Evolutionary conservation across 2,888 invertebrate genomes (phyloP), one percentile per base, ranked within the genome.

Genomic region (Yponomeuta plumbellus): DNA sequence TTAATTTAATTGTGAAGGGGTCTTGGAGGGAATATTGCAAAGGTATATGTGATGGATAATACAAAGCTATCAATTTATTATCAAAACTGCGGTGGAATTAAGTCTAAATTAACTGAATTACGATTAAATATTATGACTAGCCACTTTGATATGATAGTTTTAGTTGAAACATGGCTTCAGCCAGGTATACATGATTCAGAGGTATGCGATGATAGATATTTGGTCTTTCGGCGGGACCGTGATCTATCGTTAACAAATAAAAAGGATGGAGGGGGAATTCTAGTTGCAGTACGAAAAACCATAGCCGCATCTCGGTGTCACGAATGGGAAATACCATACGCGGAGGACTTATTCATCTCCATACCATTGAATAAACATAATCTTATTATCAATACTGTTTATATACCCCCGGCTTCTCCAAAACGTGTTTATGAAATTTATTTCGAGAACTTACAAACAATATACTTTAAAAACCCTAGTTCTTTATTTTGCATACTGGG

Each of bases 121-220:
- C 59, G 62, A 22, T 17, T 22, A 22, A 70, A 68, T 64, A 66
- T 70, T 22, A 39, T 66, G 22, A 6, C 57, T 0, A 62, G 34
- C 52, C 20, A 63, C 17, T 70, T 69, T 52, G 67, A 64, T 56
- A 21, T 69, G 11, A 66, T 69, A 34, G 67, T 66, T 10, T 67
- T 70, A 20, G 66, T 68, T 1, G 70, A 70, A 64, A 70, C 70
- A 1, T 70, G 70, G 70, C 56, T 70, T 52, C 44, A 52, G 17
- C 17, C 44, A 52, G 44, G 44, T 13, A 52, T 52, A 17, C 13
- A 52, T 52, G 3, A 68, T 21, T 59, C 21, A 20, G 59, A 59
- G n/a, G 21, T 59, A 20, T 13, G 11, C 8, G 59, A 59, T 22
- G 20, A 20, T 59, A 20, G 59, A 11, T 21, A 58, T 58, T 20